Base-by-base conservation (phyloP, 2,888 invertebrate species). In the Tryphoninae sp. region DNA sequence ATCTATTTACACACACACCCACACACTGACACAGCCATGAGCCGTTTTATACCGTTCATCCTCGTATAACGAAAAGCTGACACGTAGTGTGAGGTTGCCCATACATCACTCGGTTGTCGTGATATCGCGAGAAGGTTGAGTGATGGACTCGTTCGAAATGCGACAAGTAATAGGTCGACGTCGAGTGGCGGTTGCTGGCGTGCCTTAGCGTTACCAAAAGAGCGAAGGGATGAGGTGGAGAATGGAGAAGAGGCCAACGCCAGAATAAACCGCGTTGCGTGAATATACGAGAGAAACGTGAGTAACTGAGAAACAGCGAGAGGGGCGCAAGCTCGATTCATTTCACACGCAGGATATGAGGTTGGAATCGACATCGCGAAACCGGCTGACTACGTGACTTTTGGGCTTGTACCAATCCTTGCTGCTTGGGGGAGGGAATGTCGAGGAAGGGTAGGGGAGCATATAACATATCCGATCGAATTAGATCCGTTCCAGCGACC, bases 91-190 rank as follows among this genome's bases (percentile, higher is more conserved):
- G 74, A 61, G 33, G n/a, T 19, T 59, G 42, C 68, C 78, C 71
- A 83, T 83, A 78, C 62, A 83, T 83, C 82, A 84, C 65, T 69
- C 71, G 71, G 72, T 78, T 80, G 83, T 82, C 80, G 71, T 64
- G 82, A 78, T 77, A 79, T 77, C 64, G 75, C 59, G 74, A 33
- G 33, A 79, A 80, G 77, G 68, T 68, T 83, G 85, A 82, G 79
- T 83, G 82, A 86, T 85, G 84, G 81, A 82, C 82, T 80, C 64
- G 72, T 78, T 78, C 80, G 72, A 83, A 84, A 86, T 83, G 79
- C 80, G 83, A 81, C 85, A 82, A 84, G 84, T 81, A 84, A 82
- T 83, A 80, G 82, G 67, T 79, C 78, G 75, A 82, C 64, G 81
- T 69, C 61, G 53, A 55, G 58, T 45, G 58, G 77, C 64, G 78